Base-by-base conservation (phyloP, 2,113 vertebrate species). In the Corydoras maculifer region DNA sequence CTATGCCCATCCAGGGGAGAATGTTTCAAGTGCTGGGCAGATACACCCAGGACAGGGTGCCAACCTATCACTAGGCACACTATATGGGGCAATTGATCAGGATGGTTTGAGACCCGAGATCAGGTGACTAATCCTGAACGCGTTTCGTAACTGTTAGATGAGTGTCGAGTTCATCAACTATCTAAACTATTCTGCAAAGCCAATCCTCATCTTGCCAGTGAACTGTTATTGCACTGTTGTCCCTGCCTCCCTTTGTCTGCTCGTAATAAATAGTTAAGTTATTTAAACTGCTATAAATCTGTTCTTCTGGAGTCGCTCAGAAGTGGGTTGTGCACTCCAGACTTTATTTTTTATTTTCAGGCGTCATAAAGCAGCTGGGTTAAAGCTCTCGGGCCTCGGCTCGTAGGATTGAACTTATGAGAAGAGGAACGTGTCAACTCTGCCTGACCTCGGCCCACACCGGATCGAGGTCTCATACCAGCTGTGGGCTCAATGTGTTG, bases 221-320 rank as follows among this genome's bases (percentile, higher is more conserved):
- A 82, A 75, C 77, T 68, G 63, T 75, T 76, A 77, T 54, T 11
- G 73, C 72, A 55, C 70, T 78, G 72, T 71, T 79, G 62, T 78
- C 80, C 74, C 75, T 73, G 64, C 77, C 79, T 80, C 79, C 78
- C 82, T 79, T 75, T 72, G 72, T 48, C 57, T 62, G 70, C 9
- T 31, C 70, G 70, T 77, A 78, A 43, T 25, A 25, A 25, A 25
- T 25, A 80, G 18, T 25, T 25, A 25, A 76, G 79, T 84, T 80
- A 82, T 81, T 86, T 85, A 83, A 81, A 82, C 80, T 78, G 65
- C 78, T 70, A 74, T 84, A 84, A 80, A 84, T 85, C 78, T 76
- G 67, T 62, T 75, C 31, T 50, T 66, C 66, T 69, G 50, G 58
- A 75, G 72, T 62, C 50, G 5, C 69, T 74, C 57, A 25, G 72